Conservation (phyloP, 2,797 vertebrate species). For the Natrix natrix region DNA sequence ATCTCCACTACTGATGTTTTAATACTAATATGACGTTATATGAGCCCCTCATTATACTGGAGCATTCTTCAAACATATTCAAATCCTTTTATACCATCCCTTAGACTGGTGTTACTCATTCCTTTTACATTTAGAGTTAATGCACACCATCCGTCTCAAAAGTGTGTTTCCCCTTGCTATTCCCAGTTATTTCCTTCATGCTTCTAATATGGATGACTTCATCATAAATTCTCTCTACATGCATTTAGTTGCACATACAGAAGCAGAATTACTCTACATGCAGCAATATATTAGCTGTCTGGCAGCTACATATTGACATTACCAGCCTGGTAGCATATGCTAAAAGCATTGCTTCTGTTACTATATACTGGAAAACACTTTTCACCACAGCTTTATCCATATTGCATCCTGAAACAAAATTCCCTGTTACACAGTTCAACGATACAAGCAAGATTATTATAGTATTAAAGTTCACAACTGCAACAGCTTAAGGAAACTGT, state of each 20-base stretch:
- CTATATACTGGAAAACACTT: background rate
- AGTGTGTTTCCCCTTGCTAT: background rate
- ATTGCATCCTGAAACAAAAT: background rate
- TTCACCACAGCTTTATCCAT: background rate
- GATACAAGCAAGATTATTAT: background rate
- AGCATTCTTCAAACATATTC: background rate
- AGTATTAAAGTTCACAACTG: background rate
- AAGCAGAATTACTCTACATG: background rate
- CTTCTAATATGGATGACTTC: background rate
- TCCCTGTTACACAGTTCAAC: background rate
- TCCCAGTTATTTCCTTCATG: background rate
- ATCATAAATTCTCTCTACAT: background rate
- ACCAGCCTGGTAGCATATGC: background rate
- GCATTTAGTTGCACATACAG: background rate
- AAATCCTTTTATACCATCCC: background rate
- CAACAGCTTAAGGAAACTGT: background rate
- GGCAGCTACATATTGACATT: background rate
- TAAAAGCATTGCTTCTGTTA: background rate
- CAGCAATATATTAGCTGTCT: background rate
- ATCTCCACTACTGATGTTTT: background rate
- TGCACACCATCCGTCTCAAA: background rate
- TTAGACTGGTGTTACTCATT: background rate
- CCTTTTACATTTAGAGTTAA: background rate
- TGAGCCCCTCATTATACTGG: background rate
- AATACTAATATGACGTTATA: background rate